phyloP scores from a whole-genome alignment of 1,140 invertebrate species.

The Harpegnathos saltator region DNA sequence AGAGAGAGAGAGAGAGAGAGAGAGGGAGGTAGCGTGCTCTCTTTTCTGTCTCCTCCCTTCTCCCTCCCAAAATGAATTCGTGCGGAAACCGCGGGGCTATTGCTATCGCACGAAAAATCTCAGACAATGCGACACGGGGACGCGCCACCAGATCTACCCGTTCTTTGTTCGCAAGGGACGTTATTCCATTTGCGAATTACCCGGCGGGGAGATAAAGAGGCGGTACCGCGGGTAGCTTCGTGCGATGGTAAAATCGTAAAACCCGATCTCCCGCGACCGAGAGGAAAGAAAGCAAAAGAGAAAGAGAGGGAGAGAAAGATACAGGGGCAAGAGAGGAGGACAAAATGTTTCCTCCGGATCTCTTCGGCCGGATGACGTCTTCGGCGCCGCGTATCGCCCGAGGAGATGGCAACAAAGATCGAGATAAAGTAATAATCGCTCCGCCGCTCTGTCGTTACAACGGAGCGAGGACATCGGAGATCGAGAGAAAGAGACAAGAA shows the following conservation, averaged over 20 bases:
- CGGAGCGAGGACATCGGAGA: not conserved
- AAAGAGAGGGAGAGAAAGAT: not conserved
- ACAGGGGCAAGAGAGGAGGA: not conserved
- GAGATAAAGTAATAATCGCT: slow-evolving; percentile 35
- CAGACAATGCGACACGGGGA: slow-evolving; percentile 62
- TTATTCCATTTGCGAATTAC: slow-evolving; percentile 64
- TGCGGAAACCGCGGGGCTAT: slow-evolving; percentile 41
- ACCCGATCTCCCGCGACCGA: not conserved
- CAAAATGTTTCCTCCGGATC: slow-evolving; percentile 41
- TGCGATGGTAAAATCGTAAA: slow-evolving; percentile 44
- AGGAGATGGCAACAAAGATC: slow-evolving; percentile 13
- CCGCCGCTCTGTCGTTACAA: slow-evolving; percentile 1
- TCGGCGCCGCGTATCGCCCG: slow-evolving; percentile 29
- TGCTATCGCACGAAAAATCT: slow-evolving; percentile 69
- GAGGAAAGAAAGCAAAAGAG: slow-evolving; percentile 10
- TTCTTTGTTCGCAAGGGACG: slow-evolving; percentile 51
- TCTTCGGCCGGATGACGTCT: slow-evolving; percentile 34
- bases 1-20: too few species aligned
- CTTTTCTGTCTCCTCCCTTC: not conserved
- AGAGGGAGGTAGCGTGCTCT: too few species aligned
- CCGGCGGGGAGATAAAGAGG: slow-evolving; percentile 59
- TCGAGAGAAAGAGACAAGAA: slow-evolving; percentile 3
- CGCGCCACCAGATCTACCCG: slow-evolving; percentile 13
- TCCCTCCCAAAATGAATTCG: slow-evolving; percentile 50
- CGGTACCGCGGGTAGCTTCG: slow-evolving; percentile 41